Evolutionary conservation across 2,113 vertebrate genomes (phyloP).

Genomic region (Psilopsiagon aurifrons): DNA sequence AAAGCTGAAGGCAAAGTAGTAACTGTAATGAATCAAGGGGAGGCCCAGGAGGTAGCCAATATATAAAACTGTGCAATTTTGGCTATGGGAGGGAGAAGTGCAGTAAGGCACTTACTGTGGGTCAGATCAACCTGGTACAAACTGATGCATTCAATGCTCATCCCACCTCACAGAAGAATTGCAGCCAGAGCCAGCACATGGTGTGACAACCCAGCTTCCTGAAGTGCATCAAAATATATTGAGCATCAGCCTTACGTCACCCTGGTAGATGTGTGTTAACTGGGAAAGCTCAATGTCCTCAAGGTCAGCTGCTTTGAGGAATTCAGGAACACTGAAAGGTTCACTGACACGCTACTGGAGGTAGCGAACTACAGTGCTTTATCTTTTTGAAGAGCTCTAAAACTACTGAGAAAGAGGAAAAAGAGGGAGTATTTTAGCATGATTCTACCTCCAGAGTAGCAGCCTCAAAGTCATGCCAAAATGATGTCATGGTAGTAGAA

Average conservation of each 20-base stretch:
- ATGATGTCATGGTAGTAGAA: neutral
- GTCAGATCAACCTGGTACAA: neutral
- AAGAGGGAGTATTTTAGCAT: neutral
- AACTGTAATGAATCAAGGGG: neutral
- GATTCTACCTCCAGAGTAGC: too few species aligned
- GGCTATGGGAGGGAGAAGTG: neutral
- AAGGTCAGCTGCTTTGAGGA: neutral
- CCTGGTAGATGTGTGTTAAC: too few species aligned
- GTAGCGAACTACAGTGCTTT: neutral
- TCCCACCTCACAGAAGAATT: neutral
- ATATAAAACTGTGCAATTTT: neutral
- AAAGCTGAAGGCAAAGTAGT: neutral
- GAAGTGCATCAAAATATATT: neutral
- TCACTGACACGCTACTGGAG: rapidly evolving
- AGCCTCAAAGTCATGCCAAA: neutral
- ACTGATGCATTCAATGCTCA: neutral
- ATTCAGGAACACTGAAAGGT: neutral
- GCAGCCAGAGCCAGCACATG: neutral
- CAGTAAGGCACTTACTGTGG: rapidly evolving
- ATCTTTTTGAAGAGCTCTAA: neutral
- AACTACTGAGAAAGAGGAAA: neutral
- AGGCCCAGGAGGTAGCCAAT: too few species aligned
- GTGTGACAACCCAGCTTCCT: neutral
- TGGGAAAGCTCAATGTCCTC: neutral
- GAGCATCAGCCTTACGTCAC: rapidly evolving